A percentile compares a stretch with the other conserved stretches of the same genome.
These are phyloP conservation scores for Epinephelus lanceolatus DNA, from an alignment of 2,113 vertebrate genomes.

Conservation along the genomic window DNA sequence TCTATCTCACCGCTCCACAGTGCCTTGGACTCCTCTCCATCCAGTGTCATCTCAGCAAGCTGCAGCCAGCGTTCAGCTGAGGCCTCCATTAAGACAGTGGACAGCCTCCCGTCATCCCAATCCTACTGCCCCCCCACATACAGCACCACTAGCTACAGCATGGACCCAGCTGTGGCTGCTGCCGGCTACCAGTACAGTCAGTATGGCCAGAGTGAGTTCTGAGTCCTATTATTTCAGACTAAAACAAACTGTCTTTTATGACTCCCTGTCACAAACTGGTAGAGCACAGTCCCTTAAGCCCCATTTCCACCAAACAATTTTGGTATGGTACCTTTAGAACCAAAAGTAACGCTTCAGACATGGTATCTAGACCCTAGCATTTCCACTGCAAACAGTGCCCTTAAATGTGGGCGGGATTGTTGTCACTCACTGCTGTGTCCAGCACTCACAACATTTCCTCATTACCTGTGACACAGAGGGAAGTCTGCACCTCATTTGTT, in stretches of 20 bases:
- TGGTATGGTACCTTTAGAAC: too few species aligned
- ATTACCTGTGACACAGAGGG: too few species aligned
- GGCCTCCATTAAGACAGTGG: slow-evolving; percentile 91
- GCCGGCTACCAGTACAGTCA: slow-evolving; percentile 97
- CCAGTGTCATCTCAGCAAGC: slow-evolving; percentile 91
- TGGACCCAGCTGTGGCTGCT: slow-evolving; percentile 91
- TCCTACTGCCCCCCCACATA: slow-evolving; percentile 98
- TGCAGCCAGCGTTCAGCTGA: slow-evolving; percentile 93
- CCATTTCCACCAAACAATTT: too few species aligned
- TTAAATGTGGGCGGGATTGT: too few species aligned
- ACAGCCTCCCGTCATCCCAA: slow-evolving; percentile 94
- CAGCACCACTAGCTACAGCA: slow-evolving; percentile 94
- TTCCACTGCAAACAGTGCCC: too few species aligned
- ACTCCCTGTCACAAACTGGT: background rate
- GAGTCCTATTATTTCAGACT: slow-evolving; percentile 76
- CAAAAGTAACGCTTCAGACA: too few species aligned
- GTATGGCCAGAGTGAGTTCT: slow-evolving; percentile 95
- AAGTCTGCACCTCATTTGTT: too few species aligned
- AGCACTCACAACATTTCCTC: too few species aligned
- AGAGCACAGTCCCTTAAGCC: background rate
- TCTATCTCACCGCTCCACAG: slow-evolving; percentile 95
- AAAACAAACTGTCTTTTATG: background rate
- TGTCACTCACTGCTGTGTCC: too few species aligned
- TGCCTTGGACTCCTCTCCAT: slow-evolving; percentile 87
- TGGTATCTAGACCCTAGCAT: too few species aligned